Evolutionary conservation across 2,113 vertebrate genomes (phyloP).

Genomic region (Phoenicopterus ruber): DNA sequence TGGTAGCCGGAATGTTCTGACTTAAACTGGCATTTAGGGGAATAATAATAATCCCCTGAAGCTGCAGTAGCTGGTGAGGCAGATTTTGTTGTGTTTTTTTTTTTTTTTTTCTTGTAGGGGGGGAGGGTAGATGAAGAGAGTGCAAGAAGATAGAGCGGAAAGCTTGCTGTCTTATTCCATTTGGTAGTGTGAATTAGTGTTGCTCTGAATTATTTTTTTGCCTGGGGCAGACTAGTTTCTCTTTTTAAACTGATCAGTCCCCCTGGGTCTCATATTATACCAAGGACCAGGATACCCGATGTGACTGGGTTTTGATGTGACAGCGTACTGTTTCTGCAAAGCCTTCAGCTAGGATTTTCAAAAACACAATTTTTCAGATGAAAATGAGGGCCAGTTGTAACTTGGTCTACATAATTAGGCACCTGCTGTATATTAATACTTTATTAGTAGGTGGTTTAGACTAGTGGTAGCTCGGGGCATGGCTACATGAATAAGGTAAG

Average conservation of each 20-base stretch:
- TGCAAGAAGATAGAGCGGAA: neutral
- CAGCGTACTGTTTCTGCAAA: neutral
- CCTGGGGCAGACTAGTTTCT: constrained; percentile 12
- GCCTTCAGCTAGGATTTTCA: constrained; percentile 21
- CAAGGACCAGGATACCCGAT: neutral
- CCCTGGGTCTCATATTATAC: constrained; percentile 13
- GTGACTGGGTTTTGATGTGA: constrained; percentile 43
- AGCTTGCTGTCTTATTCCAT: neutral
- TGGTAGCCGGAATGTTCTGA: neutral
- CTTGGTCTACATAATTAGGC: neutral
- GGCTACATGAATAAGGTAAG: neutral
- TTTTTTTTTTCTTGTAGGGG: neutral
- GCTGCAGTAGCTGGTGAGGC: neutral
- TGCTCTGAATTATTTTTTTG: constrained; percentile 42
- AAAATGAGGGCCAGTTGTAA: constrained; percentile 19
- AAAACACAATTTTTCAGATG: neutral
- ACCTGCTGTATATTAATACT: neutral
- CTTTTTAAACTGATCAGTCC: constrained; percentile 50
- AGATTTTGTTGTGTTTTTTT: neutral
- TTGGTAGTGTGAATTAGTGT: constrained; percentile 26
- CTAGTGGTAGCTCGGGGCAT: neutral
- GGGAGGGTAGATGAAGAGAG: neutral
- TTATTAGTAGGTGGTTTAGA: neutral
- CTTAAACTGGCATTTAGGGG: neutral
- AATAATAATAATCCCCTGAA: neutral